Conservation (phyloP, 1,140 invertebrate species). For the Calycopis cecrops region DNA sequence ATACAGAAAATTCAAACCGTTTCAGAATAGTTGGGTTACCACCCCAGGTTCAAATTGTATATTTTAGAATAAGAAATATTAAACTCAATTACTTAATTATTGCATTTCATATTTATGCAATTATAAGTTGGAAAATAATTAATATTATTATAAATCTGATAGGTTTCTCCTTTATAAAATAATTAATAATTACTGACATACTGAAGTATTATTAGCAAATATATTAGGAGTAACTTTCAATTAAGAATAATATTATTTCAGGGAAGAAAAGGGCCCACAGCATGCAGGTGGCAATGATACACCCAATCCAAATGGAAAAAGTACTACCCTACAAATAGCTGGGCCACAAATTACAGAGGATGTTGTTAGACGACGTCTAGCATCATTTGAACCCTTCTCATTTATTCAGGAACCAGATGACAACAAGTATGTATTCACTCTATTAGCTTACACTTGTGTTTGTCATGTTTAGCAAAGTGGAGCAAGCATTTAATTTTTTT, state of each 20-base stretch:
- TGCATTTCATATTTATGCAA: too few relatives aligned
- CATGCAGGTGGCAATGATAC: slow-evolving; percentile 27
- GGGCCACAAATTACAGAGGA: slow-evolving; percentile 71
- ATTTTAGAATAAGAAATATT: too few relatives aligned
- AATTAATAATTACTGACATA: too few relatives aligned
- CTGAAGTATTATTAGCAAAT: too few relatives aligned
- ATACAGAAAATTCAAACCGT: too few relatives aligned
- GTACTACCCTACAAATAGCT: slow-evolving; percentile 42
- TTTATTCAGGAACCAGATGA: slow-evolving; percentile 54
- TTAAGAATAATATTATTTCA: slow-evolving; percentile 23
- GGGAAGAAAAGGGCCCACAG: slow-evolving; percentile 50
- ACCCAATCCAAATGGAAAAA: slow-evolving; percentile 32
- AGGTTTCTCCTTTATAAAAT: too few relatives aligned
- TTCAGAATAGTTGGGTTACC: too few relatives aligned
- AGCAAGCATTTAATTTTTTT: too few relatives aligned
- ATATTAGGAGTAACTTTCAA: not conserved
- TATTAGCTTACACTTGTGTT: not conserved
- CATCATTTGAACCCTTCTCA: slow-evolving; percentile 60
- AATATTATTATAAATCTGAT: too few relatives aligned
- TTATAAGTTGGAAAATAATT: too few relatives aligned
- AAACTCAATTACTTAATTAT: too few relatives aligned
- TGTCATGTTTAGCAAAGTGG: not conserved
- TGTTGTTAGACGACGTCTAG: slow-evolving; percentile 64
- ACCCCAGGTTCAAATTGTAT: too few relatives aligned
- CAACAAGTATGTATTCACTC: slow-evolving; percentile 39